Percentiles rank a stretch among this genome's conserved stretches.
These are phyloP conservation scores for Barnardius zonarius DNA, from an alignment of 2,113 vertebrate genomes.

Conservation along the genomic window DNA sequence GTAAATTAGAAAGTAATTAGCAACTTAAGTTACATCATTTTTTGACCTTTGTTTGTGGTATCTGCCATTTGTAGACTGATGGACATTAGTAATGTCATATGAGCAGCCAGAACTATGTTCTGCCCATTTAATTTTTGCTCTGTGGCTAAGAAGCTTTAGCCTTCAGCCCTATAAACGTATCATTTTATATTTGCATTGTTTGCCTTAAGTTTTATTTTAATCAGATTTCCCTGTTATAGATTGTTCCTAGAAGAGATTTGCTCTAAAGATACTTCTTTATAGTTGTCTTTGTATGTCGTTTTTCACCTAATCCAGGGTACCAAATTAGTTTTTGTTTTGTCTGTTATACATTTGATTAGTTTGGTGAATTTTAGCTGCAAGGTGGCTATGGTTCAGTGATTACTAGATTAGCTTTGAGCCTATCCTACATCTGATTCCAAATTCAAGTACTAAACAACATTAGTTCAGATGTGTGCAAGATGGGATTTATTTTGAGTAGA, in stretches of 20 bases:
- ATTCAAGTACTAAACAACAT: background rate
- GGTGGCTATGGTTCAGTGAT: conserved; percentile 8
- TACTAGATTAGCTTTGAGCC: conserved; percentile 25
- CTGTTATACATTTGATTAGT: conserved; percentile 26
- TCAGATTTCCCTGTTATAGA: background rate
- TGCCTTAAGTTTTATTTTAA: background rate
- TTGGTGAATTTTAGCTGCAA: conserved; percentile 18
- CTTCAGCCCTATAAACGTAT: background rate
- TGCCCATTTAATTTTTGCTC: background rate
- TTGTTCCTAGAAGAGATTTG: background rate
- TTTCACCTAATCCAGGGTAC: background rate
- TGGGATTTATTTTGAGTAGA: conserved; percentile 15
- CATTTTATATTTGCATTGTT: background rate
- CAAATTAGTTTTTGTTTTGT: background rate
- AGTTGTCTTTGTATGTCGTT: background rate
- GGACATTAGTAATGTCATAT: background rate
- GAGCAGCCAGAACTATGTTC: background rate
- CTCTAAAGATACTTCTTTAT: background rate
- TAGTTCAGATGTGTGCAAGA: conserved; percentile 8
- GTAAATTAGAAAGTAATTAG: background rate
- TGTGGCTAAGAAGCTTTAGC: background rate
- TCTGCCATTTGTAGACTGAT: background rate
- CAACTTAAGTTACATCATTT: background rate
- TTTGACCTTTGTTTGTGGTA: background rate
- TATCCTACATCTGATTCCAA: background rate